Conservation (phyloP, 2,113 vertebrate species). For the Oplegnathus fasciatus region DNA sequence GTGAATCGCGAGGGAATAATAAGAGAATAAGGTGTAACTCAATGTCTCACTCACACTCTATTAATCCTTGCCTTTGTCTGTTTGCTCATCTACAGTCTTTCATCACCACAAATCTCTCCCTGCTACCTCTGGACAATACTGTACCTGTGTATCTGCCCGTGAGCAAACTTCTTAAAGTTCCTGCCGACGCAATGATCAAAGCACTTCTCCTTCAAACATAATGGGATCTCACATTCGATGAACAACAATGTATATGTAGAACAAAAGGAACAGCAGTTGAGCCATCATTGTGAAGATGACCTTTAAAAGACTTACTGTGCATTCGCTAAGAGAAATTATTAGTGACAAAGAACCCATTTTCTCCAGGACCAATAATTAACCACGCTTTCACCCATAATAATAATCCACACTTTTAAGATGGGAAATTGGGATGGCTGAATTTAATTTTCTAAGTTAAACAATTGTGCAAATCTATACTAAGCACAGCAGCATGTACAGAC, state of each 20-base stretch:
- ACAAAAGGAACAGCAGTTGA: slow-evolving; percentile 20
- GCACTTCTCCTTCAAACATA: slow-evolving; percentile 4
- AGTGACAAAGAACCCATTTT: slow-evolving; percentile 50
- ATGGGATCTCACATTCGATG: background rate
- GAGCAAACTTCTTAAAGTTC: slow-evolving; percentile 11
- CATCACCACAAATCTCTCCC: background rate
- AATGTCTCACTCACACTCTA: slow-evolving; percentile 15
- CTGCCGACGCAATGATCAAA: slow-evolving; percentile 19
- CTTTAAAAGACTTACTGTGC: slow-evolving; percentile 33
- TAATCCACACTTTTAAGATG: slow-evolving; percentile 29
- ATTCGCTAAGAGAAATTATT: slow-evolving; percentile 30
- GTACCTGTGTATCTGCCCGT: background rate
- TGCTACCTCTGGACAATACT: background rate
- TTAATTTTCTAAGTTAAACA: slow-evolving; percentile 59
- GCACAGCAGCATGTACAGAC: slow-evolving; percentile 9
- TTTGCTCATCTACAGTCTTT: background rate
- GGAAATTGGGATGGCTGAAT: slow-evolving; percentile 45
- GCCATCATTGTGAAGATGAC: slow-evolving; percentile 15
- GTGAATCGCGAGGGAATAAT: slow-evolving; percentile 9
- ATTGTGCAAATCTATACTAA: slow-evolving; percentile 18
- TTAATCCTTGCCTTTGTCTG: slow-evolving; percentile 27
- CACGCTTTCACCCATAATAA: slow-evolving; percentile 12
- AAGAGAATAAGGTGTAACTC: slow-evolving; percentile 20
- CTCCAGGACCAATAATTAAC: slow-evolving; percentile 18
- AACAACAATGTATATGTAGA: background rate